Evolutionary conservation across 2,797 vertebrate species (phyloP).

Genomic region (Euthynnus affinis): DNA sequence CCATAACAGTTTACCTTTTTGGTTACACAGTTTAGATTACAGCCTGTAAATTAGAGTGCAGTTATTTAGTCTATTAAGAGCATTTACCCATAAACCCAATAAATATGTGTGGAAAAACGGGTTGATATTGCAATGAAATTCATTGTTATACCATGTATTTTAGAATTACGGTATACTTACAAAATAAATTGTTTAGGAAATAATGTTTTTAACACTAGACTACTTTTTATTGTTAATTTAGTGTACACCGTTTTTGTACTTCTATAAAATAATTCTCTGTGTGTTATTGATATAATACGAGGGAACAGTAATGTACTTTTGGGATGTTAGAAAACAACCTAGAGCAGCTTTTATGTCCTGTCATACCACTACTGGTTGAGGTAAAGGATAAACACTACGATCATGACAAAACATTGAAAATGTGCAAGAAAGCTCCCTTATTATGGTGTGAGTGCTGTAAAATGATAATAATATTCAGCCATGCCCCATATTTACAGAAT

Average conservation of each 20-base stretch:
- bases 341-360: not conserved
- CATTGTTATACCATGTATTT: not conserved
- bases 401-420: not conserved
- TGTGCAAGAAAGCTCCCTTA: not conserved
- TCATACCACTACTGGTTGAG: not conserved
- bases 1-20: constrained; percentile 12
- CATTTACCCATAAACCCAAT: too few species aligned
- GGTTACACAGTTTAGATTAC: not conserved
- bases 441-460: not conserved
- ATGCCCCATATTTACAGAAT: not conserved
- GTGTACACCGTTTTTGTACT: too few species aligned
- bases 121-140: not conserved
- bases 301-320: constrained; percentile 9
- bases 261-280: not conserved
- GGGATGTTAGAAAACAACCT: constrained; percentile 1
- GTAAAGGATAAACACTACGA: not conserved
- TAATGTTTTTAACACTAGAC: not conserved
- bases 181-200: not conserved
- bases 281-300: constrained; percentile 23
- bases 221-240: not conserved
- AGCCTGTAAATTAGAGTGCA: not conserved
- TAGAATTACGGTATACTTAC: not conserved
- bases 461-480: not conserved
- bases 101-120: not conserved
- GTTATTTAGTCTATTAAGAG: not conserved